Conservation (phyloP, 1,140 invertebrate genomes). For the Fopius arisanus region DNA sequence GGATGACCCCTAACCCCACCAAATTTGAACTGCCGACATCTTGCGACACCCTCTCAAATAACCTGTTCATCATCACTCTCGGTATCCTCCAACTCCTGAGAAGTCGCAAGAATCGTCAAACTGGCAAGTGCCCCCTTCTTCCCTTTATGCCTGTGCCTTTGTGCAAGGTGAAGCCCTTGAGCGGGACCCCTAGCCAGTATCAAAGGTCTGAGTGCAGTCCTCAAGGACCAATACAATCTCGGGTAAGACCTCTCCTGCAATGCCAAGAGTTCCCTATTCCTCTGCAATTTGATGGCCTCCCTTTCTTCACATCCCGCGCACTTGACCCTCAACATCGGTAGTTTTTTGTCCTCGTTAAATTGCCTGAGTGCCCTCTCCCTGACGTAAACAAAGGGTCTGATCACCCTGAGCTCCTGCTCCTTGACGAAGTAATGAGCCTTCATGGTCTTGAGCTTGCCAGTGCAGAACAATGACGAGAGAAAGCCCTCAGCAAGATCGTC, state of each 20-base stretch:
- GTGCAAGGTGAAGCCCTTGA: constrained; percentile 37
- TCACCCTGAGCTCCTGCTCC: constrained; percentile 82
- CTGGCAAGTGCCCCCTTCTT: constrained; percentile 43
- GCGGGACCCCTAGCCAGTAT: constrained; percentile 60
- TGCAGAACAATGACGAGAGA: constrained; percentile 83
- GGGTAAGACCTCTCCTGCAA: constrained; percentile 82
- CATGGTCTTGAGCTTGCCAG: constrained; percentile 79
- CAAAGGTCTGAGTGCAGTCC: constrained; percentile 75
- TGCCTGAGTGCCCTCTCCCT: constrained; percentile 76
- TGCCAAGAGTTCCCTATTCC: constrained; percentile 75
- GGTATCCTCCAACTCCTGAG: constrained; percentile 48
- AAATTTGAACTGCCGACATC: neutral
- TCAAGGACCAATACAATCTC: constrained; percentile 73
- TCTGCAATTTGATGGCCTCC: constrained; percentile 71
- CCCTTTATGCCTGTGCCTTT: constrained; percentile 31
- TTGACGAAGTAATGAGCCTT: constrained; percentile 82
- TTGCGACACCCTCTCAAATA: constrained; percentile 42
- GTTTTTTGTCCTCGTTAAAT: constrained; percentile 74
- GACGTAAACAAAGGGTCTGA: constrained; percentile 88
- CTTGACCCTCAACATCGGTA: constrained; percentile 73
- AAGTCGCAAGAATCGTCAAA: constrained; percentile 6
- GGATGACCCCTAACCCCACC: neutral
- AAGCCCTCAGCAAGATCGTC: constrained; percentile 88
- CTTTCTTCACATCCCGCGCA: constrained; percentile 71
- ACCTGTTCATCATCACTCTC: constrained; percentile 61